A percentile compares a stretch with the other conserved stretches of the same genome.
phyloP scores from a whole-genome alignment of 2,797 vertebrate species.

The Cercopithecus hamlyni region DNA sequence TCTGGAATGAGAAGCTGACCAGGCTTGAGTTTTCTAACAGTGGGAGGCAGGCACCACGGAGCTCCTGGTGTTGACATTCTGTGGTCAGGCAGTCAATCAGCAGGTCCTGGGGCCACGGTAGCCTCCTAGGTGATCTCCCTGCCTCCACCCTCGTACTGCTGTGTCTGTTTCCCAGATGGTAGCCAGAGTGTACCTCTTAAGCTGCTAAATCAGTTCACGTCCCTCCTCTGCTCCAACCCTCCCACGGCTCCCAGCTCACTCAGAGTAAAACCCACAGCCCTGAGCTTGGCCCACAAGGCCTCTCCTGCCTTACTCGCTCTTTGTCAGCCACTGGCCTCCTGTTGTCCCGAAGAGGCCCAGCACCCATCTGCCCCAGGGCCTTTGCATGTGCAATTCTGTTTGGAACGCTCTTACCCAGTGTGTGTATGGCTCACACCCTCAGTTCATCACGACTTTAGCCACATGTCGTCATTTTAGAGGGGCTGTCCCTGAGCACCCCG shows the following conservation, averaged over 20 bases:
- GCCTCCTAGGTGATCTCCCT: neutral
- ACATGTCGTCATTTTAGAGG: neutral
- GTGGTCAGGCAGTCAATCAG: neutral
- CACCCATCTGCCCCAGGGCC: neutral
- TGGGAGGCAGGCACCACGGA: neutral
- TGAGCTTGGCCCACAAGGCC: neutral
- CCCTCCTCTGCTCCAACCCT: neutral
- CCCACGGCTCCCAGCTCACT: neutral
- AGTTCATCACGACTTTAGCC: neutral
- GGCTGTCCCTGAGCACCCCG: neutral
- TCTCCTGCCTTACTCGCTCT: neutral
- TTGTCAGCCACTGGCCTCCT: neutral
- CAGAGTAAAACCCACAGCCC: neutral
- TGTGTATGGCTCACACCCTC: neutral
- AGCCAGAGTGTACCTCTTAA: neutral
- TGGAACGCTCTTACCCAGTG: neutral
- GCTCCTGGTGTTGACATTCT: neutral
- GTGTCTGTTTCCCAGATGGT: neutral
- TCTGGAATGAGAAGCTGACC: neutral
- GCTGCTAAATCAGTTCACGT: neutral
- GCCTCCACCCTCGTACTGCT: neutral
- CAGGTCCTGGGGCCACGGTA: neutral
- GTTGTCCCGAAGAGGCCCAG: neutral
- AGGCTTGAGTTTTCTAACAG: neutral
- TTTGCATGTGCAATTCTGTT: neutral